phyloP scores from a whole-genome alignment of 2,888 invertebrate genomes.

The Standfussiana lucernea region DNA sequence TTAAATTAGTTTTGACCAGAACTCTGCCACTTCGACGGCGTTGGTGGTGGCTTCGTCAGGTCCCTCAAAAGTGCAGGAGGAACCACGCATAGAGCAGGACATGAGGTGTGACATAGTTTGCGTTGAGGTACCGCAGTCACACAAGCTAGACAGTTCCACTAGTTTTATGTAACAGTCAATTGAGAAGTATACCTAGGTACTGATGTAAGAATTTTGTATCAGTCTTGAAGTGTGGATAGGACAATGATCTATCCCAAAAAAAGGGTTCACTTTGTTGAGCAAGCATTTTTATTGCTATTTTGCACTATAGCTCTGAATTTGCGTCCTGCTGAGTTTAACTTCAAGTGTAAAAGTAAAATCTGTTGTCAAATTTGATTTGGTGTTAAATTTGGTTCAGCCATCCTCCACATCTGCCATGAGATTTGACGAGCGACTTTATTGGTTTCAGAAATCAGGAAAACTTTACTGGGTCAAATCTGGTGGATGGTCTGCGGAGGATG shows the following conservation, averaged over 20 bases:
- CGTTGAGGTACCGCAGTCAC: no score
- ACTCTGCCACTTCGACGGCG: no score
- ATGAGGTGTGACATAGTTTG: no score
- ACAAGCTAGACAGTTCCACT: no score
- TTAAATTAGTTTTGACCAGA: no score
- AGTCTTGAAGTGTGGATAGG: not conserved
- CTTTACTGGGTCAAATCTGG: not conserved
- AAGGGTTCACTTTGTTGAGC: not conserved
- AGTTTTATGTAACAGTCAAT: no score
- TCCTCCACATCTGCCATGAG: not conserved
- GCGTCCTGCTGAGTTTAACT: not conserved
- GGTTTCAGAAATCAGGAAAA: not conserved
- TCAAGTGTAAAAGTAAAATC: not conserved
- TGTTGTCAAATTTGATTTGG: not conserved
- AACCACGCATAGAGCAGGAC: no score
- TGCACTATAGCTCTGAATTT: not conserved
- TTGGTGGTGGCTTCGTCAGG: no score
- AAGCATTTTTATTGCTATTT: not conserved
- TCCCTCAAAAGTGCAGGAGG: no score
- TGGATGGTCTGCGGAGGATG: not conserved
- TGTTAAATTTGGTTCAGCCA: not conserved
- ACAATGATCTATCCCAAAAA: not conserved
- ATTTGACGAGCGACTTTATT: not conserved
- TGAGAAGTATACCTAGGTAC: not conserved
- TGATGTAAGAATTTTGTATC: not conserved